Base-by-base conservation (phyloP, 2,797 vertebrate genomes). In the Parauchenoglanis punctatus region DNA sequence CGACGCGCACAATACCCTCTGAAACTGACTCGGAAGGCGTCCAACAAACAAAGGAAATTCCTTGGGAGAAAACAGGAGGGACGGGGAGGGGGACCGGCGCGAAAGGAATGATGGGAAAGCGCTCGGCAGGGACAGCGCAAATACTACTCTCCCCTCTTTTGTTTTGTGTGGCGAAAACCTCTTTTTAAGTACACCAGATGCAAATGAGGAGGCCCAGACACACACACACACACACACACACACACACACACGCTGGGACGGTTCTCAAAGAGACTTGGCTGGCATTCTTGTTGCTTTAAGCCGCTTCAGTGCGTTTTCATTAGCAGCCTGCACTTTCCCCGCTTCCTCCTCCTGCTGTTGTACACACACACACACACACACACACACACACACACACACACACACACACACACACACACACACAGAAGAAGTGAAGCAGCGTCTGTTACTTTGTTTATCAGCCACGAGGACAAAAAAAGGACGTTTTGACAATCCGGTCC, bases 261-360 rank as follows among this genome's bases (percentile, higher is more conserved):
- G 87, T 28, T 12, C 89, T 89, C 87, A 86, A 90, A 89, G 87
- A 90, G 88, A 88, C 90, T 91, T 91, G 87, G 86, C 91, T 90
- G 89, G 86, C 86, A 85, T 88, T 90, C 84, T 86, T 87, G 77
- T 91, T 91, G 90, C 89, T 92, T 94, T 93, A 93, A 86, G 87
- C 91, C 87, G 92, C 91, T 90, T 91, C 91, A 91, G 88, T 92
- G 93, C 87, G 85, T 91, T 92, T 93, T 91, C 91, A 93, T 93
- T 91, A 91, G 90, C 87, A 87, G 90, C 86, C 83, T 77, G 61
- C 84, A 85, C 89, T 91, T 65, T 85, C 85, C 88, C 89, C 35
- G 83, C 85, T 35, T 59, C 84, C 83, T 77, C 77, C 81, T 85
- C 78, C 86, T 81, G 65, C 85, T 35, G 61, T 73, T 63, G 77